These are phyloP conservation scores for Hippocampus comes DNA, from an alignment of 2,113 vertebrate genomes.

Conservation along the genomic window DNA sequence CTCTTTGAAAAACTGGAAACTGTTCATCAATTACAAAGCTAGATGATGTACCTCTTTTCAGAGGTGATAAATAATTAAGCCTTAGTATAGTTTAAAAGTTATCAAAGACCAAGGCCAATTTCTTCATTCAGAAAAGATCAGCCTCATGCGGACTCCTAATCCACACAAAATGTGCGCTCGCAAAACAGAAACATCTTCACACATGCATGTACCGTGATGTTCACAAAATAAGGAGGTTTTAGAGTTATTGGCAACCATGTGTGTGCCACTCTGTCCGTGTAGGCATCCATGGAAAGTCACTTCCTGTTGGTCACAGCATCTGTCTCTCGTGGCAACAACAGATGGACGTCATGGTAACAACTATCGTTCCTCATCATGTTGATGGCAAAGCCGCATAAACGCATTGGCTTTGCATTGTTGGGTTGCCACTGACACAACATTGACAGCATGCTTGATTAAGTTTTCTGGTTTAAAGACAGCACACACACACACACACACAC, in stretches of 20 bases:
- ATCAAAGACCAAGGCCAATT: neutral
- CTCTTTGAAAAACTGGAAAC: neutral
- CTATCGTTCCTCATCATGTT: conserved; percentile 62
- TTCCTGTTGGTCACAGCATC: conserved; percentile 55
- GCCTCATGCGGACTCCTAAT: neutral
- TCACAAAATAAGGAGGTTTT: neutral
- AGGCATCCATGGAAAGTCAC: conserved; percentile 53
- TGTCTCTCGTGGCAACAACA: conserved; percentile 59
- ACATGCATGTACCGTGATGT: neutral
- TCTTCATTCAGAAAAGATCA: neutral
- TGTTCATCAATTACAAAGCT: too few species aligned
- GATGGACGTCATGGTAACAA: conserved; percentile 64
- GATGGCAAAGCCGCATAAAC: conserved; percentile 46
- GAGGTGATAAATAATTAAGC: neutral
- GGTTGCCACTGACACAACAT: conserved; percentile 41
- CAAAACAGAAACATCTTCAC: neutral
- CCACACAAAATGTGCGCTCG: neutral
- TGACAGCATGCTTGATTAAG: conserved; percentile 46
- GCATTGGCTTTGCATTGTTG: conserved; percentile 36
- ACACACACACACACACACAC: neutral
- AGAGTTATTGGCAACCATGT: neutral
- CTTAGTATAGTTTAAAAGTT: neutral
- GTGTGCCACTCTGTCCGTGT: conserved; percentile 27
- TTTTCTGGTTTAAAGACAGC: conserved; percentile 31
- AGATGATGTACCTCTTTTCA: neutral